phyloP scores from a whole-genome alignment of 2,888 invertebrate genomes.

The Acholoe squamosa region DNA sequence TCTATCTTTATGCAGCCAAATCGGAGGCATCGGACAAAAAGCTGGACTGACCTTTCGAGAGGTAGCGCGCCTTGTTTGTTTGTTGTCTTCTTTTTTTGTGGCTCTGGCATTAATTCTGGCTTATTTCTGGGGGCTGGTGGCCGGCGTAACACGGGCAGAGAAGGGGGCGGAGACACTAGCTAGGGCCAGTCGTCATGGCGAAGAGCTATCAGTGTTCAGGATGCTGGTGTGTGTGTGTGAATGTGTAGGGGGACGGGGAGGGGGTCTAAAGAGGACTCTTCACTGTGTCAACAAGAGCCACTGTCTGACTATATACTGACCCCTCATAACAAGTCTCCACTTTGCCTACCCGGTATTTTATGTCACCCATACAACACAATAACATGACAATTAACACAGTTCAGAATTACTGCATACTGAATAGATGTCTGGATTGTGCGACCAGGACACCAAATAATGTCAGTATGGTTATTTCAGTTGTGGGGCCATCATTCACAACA shows the following conservation, averaged over 20 bases:
- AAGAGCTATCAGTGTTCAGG: not conserved
- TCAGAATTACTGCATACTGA: no score
- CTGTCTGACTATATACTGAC: no score
- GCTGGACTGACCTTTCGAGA: conserved; percentile 31
- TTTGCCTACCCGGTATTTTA: no score
- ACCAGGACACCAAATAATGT: no score
- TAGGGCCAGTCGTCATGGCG: not conserved
- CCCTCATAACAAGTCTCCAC: no score
- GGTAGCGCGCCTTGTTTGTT: conserved; percentile 48
- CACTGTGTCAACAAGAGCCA: no score
- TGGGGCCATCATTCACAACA: no score
- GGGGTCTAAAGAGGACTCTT: not conserved
- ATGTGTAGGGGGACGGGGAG: not conserved
- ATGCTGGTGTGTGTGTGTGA: not conserved
- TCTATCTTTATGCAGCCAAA: conserved; percentile 55
- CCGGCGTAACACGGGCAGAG: not conserved
- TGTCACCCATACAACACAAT: no score
- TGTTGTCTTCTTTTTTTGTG: not conserved
- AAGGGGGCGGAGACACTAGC: not conserved
- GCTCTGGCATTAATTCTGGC: conserved; percentile 33
- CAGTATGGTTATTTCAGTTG: no score
- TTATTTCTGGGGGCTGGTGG: conserved; percentile 10
- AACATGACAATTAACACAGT: no score
- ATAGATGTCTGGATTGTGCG: no score
- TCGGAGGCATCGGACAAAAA: conserved; percentile 46